A percentile compares a stretch with the other conserved stretches of the same genome.
Evolutionary conservation across 2,888 invertebrate species (phyloP).

Genomic region (Lycophotia porphyrea): DNA sequence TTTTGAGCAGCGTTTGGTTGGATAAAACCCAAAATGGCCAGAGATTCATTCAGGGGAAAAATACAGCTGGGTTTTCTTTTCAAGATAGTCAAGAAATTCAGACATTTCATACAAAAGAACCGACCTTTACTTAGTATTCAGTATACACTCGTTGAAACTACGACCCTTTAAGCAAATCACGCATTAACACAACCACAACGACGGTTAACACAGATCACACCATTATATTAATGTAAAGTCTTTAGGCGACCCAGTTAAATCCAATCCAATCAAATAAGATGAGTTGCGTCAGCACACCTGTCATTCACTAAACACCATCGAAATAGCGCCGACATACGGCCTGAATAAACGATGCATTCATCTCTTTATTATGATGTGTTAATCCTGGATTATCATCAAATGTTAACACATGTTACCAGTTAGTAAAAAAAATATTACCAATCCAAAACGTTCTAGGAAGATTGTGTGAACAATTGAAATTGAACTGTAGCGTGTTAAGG

Average conservation of each 20-base stretch:
- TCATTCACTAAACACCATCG: constrained; percentile 83
- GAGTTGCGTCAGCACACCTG: constrained; percentile 86
- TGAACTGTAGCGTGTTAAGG: constrained; percentile 67
- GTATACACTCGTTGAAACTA: neutral
- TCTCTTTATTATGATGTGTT: constrained; percentile 90
- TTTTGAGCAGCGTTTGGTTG: neutral
- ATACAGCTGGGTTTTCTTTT: neutral
- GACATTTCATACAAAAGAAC: neutral
- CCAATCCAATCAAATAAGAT: constrained; percentile 78
- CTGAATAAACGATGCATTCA: constrained; percentile 88
- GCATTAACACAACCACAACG: constrained; percentile 13
- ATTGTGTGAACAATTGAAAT: constrained; percentile 61
- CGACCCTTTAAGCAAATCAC: neutral
- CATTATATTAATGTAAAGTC: constrained; percentile 53
- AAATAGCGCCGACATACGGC: constrained; percentile 86
- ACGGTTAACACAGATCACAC: constrained; percentile 28
- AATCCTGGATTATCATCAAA: constrained; percentile 90
- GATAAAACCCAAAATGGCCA: neutral
- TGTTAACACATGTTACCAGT: constrained; percentile 90
- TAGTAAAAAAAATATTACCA: constrained; percentile 83
- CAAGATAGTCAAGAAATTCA: neutral
- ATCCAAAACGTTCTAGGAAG: constrained; percentile 40
- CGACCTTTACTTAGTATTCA: neutral
- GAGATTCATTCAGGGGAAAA: neutral
- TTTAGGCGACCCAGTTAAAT: constrained; percentile 52